Conservation (phyloP, 2,797 vertebrate species). For the Danionella dracula region DNA sequence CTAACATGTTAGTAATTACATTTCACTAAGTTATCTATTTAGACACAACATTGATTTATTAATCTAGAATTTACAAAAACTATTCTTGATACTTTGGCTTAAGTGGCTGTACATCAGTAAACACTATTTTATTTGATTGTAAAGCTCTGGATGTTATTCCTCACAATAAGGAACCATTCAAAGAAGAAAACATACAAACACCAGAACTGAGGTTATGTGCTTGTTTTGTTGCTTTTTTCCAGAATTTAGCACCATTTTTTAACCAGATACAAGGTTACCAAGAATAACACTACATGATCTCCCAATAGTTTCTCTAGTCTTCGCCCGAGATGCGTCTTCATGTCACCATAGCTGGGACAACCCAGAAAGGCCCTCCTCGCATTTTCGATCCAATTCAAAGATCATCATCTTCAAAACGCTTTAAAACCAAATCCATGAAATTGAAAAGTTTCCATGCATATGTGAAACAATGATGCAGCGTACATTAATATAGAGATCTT, state of each 20-base stretch:
- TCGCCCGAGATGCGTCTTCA: slow-evolving; percentile 64
- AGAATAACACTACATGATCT: slow-evolving; percentile 15
- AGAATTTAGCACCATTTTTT: slow-evolving; percentile 66
- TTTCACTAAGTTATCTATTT: no score
- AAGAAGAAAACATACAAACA: slow-evolving; percentile 28
- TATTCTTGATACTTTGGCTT: slow-evolving; percentile 3
- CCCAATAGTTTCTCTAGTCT: slow-evolving; percentile 38
- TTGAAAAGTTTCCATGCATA: no score
- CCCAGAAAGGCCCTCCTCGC: slow-evolving; percentile 46
- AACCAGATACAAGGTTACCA: slow-evolving; percentile 44
- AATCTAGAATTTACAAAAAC: background rate
- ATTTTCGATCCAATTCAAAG: slow-evolving; percentile 41
- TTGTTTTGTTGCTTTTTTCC: slow-evolving; percentile 41
- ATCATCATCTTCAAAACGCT: no score
- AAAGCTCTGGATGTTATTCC: slow-evolving; percentile 28
- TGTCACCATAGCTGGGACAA: slow-evolving; percentile 53
- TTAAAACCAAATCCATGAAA: no score
- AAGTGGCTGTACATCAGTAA: slow-evolving; percentile 33
- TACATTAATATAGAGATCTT: no score
- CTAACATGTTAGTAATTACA: no score
- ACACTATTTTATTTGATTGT: slow-evolving; percentile 35
- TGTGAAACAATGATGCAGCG: no score
- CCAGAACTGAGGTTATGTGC: slow-evolving; percentile 36
- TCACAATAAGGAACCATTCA: slow-evolving; percentile 43
- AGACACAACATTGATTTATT: background rate